Percentiles rank a stretch among this genome's conserved stretches.
Conservation (phyloP, 1,140 invertebrate species). For the Drusus annulatus region DNA sequence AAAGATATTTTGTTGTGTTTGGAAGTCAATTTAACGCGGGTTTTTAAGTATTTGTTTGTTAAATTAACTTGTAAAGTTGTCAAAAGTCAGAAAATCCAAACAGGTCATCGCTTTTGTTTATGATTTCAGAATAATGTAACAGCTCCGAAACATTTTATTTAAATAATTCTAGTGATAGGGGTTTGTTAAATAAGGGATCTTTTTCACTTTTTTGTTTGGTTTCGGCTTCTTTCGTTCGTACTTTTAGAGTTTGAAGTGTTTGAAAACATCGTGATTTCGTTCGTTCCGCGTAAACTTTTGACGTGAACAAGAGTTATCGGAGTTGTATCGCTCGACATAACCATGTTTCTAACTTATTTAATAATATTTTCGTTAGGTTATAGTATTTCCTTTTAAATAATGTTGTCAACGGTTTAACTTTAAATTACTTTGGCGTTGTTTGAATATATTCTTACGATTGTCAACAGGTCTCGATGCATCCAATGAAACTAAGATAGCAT, state of each 20-base stretch:
- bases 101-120: conserved; percentile 66
- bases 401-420: background rate
- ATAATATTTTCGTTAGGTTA: background rate
- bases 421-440: background rate
- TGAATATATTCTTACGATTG: background rate
- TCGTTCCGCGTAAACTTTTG: conserved; percentile 27
- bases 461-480: conserved; percentile 47
- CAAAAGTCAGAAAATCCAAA: conserved; percentile 48
- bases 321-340: conserved; percentile 5
- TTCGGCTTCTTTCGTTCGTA: conserved; percentile 4
- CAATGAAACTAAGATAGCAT: conserved; percentile 45
- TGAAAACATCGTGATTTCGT: conserved; percentile 19
- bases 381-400: background rate
- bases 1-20: conserved; percentile 19
- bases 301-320: background rate
- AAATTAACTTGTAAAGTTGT: conserved; percentile 43
- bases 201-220: background rate
- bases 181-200: background rate
- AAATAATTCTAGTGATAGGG: background rate
- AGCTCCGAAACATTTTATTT: conserved; percentile 15
- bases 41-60: conserved; percentile 38
- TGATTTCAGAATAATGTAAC: conserved; percentile 57
- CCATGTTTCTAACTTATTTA: conserved; percentile 8
- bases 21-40: background rate
- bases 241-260: conserved; percentile 28